Evolutionary conservation across 2,113 vertebrate species (phyloP), one percentile per base, ranked within the genome.

Genomic region (Gallinago jamesoni): DNA sequence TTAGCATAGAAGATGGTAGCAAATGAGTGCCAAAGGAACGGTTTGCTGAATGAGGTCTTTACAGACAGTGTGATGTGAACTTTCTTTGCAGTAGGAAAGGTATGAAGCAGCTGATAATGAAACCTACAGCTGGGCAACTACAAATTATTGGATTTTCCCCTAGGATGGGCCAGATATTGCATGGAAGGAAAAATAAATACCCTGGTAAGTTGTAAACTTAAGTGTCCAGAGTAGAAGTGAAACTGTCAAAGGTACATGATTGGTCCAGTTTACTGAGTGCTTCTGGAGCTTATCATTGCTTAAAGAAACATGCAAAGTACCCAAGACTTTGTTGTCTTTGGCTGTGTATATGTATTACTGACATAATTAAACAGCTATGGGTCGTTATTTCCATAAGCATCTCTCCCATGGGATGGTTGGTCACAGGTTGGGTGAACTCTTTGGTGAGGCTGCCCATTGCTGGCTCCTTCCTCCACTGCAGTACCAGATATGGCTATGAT

Each of bases 331-430:
- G 12, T 43, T 53, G 18, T 17, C 33, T 35, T 76, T 55, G 59
- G 8, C 25, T 84, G 27, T 55, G 28, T 17, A 55, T 30, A 10
- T 30, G 28, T 55, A 55, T 55, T 30, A 30, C 28, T 30, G 53
- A 55, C 1, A 4, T 27, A 66, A 70, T 23, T 43, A 84, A 76
- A 7, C 35, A 60, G 39, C 13, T 74, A 41, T 50, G 22, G 41
- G 15, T 48, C 5, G 2, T 35, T 55, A 33, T 70, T 50, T n/a
- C 45, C 2, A 3, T 1, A 3, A 39, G 9, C 0, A 2, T 27
- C 8, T 75, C 56, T 63, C n/a, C 47, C 3, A 6, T 16, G 41
- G 21, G 25, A 14, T 4, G 0, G 12, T 13, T 66, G 41, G 11
- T 35, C 47, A 23, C 5, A 27, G 20, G 28, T 15, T 56, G 16